A percentile compares a stretch with the other conserved stretches of the same genome.
Conservation (phyloP, 1,140 invertebrate genomes). For the Aphis gossypii region DNA sequence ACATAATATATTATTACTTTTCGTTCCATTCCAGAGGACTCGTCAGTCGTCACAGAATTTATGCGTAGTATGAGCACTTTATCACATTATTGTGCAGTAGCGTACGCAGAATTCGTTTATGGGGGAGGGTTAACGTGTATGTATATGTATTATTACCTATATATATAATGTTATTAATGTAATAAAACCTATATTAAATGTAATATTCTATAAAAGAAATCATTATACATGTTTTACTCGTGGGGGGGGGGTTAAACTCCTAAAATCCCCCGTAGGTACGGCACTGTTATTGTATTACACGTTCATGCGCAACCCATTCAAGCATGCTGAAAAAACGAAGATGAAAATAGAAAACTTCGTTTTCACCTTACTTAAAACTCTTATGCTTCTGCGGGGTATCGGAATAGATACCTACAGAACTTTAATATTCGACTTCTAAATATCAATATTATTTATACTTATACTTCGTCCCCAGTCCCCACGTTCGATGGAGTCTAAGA, state of each 20-base stretch:
- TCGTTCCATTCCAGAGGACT: background rate
- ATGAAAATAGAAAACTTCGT: background rate
- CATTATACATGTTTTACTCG: too few relatives aligned
- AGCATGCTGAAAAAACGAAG: background rate
- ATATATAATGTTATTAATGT: too few relatives aligned
- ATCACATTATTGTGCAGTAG: background rate
- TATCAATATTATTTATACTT: background rate
- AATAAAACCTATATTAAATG: too few relatives aligned
- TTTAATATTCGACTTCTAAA: background rate
- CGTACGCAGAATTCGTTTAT: too few relatives aligned
- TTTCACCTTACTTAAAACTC: background rate
- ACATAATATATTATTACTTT: background rate
- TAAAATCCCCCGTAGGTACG: too few relatives aligned
- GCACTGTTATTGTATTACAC: background rate
- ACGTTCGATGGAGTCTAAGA: background rate
- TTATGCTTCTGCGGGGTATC: background rate
- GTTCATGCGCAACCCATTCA: background rate
- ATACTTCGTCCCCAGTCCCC: background rate
- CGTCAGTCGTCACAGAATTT: background rate
- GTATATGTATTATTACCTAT: too few relatives aligned
- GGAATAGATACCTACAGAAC: background rate
- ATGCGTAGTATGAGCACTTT: background rate
- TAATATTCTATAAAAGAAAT: too few relatives aligned
- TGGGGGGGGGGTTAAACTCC: too few relatives aligned
- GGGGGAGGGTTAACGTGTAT: too few relatives aligned